phyloP scores from a whole-genome alignment of 92 coral and sea anemone genomes.

The Heliopora coerulea region DNA sequence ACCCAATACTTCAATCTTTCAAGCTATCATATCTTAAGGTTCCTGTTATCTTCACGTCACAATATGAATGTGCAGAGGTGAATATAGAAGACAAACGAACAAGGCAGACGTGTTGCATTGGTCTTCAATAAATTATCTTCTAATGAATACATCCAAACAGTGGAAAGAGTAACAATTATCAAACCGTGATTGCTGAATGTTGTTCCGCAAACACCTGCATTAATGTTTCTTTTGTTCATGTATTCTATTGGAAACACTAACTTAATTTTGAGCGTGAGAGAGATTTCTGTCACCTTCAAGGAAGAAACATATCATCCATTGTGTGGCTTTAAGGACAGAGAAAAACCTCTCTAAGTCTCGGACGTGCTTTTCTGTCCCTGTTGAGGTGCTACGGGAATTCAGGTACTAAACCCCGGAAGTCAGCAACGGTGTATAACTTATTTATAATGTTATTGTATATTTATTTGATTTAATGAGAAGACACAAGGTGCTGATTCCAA shows the following conservation, averaged over 20 bases:
- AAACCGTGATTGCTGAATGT: slow-evolving; percentile 20
- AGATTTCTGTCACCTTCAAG: background rate
- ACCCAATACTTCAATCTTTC: background rate
- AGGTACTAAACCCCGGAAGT: background rate
- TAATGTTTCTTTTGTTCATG: background rate
- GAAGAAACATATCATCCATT: background rate
- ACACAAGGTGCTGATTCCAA: slow-evolving; percentile 16
- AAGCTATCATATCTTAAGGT: no score
- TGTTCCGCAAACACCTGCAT: slow-evolving; percentile 17
- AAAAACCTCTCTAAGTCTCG: slow-evolving; percentile 7
- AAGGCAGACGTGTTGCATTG: slow-evolving; percentile 7
- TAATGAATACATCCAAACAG: slow-evolving; percentile 63
- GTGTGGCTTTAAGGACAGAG: background rate
- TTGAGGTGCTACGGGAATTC: background rate
- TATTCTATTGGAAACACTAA: background rate
- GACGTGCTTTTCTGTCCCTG: slow-evolving; percentile 5
- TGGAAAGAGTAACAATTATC: slow-evolving; percentile 7
- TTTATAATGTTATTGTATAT: slow-evolving; percentile 30
- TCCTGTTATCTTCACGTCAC: background rate
- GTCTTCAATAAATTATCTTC: slow-evolving; percentile 22
- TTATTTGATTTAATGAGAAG: slow-evolving; percentile 36
- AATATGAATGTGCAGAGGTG: background rate
- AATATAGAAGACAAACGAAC: slow-evolving; percentile 8
- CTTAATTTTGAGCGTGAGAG: background rate
- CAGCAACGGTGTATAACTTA: background rate